Conservation (phyloP, 2,113 vertebrate species). For the Pelecanus crispus region DNA sequence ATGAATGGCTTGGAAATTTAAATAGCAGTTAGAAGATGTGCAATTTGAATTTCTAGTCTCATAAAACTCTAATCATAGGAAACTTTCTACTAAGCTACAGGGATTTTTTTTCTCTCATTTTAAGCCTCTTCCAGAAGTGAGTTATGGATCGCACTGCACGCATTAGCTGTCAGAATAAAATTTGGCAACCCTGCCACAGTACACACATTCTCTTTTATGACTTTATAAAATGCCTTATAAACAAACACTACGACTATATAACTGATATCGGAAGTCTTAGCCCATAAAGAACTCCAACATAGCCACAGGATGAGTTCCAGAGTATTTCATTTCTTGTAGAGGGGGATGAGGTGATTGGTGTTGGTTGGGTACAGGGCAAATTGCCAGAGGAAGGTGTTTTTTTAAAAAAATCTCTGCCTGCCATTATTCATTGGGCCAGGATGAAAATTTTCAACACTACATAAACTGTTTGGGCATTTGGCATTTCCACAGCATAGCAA, state of each 20-base stretch:
- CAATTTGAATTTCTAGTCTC: neutral
- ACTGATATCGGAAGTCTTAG: neutral
- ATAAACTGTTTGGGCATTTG: neutral
- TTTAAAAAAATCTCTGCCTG: neutral
- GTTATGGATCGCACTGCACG: neutral
- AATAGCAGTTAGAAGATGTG: neutral
- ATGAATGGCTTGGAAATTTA: neutral
- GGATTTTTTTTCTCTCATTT: neutral
- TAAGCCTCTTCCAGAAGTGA: neutral
- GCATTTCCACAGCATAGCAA: neutral
- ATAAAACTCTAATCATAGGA: neutral
- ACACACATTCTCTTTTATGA: neutral
- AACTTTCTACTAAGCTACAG: neutral
- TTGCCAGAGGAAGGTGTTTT: neutral
- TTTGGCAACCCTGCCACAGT: neutral
- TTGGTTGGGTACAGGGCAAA: neutral
- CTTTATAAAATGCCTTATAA: neutral
- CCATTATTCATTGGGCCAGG: neutral
- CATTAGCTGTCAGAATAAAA: neutral
- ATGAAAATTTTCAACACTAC: neutral
- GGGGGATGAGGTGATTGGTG: accelerated
- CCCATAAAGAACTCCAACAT: neutral
- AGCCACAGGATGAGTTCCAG: neutral
- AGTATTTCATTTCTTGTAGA: neutral
- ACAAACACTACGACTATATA: neutral